Conservation (phyloP, 23 tunicate genomes). For the Styela clava region DNA sequence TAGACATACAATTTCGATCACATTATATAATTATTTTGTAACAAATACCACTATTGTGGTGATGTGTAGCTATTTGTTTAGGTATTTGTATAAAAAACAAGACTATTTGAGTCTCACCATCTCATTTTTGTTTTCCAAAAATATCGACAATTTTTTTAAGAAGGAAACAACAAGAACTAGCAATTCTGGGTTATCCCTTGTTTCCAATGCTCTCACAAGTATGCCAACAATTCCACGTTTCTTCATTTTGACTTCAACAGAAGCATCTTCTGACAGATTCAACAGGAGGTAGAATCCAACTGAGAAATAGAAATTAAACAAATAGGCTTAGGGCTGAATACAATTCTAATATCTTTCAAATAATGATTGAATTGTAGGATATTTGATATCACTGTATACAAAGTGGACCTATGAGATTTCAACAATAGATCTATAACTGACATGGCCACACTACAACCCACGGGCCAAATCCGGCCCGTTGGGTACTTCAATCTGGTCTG, state of each 20-base stretch:
- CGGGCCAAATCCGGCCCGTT: too few species aligned
- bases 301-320: neutral
- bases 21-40: too few species aligned
- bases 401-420: too few species aligned
- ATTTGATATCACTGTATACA: neutral
- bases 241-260: slow-evolving; percentile 94
- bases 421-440: too few species aligned
- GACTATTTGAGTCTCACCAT: too few species aligned
- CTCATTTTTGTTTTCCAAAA: slow-evolving; percentile 95
- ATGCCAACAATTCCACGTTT: slow-evolving; percentile 72
- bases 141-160: slow-evolving; percentile 89
- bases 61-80: too few species aligned
- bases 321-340: neutral
- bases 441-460: too few species aligned
- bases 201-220: slow-evolving; percentile 68
- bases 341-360: neutral
- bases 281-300: slow-evolving; percentile 89
- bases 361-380: neutral
- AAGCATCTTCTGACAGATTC: slow-evolving; percentile 84
- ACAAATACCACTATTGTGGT: too few species aligned
- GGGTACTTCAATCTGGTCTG: too few species aligned
- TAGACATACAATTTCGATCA: too few species aligned
- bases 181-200: slow-evolving; percentile 60
- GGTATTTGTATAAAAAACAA: too few species aligned
- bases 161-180: slow-evolving; percentile 80